Conservation (phyloP, 2,113 vertebrate species). For the Hippocampus abdominalis region DNA sequence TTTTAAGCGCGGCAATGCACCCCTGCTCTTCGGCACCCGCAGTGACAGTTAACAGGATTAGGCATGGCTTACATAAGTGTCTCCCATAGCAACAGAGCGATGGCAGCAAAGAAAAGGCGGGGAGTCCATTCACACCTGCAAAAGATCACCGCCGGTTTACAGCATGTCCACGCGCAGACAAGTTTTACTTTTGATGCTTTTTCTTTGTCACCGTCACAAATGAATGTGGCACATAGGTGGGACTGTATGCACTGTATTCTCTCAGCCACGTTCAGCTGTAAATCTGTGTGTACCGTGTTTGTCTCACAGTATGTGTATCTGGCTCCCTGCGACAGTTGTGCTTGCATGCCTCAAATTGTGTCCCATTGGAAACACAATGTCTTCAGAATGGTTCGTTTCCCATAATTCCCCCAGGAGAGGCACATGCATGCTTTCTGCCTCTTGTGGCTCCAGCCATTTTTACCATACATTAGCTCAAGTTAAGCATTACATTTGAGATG, state of each 20-base stretch:
- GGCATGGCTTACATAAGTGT: conserved; percentile 70
- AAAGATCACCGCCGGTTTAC: conserved; percentile 23
- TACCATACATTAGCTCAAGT: neutral
- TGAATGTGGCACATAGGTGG: neutral
- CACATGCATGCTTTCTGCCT: conserved; percentile 42
- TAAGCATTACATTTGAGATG: neutral
- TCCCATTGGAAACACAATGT: conserved; percentile 42
- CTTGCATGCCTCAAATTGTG: conserved; percentile 42
- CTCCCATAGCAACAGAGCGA: conserved; percentile 68
- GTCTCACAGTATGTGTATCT: neutral
- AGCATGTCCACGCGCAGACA: neutral
- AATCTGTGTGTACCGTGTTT: conserved; percentile 12
- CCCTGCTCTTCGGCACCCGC: conserved; percentile 41
- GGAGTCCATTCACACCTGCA: conserved; percentile 27
- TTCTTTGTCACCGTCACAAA: neutral
- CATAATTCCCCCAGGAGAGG: conserved; percentile 39
- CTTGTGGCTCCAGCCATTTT: conserved; percentile 15
- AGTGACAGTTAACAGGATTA: conserved; percentile 69
- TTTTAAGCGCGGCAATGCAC: conserved; percentile 25
- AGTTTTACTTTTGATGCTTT: neutral
- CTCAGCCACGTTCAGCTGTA: neutral
- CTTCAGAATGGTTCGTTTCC: conserved; percentile 56
- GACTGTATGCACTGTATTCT: neutral
- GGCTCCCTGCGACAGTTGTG: conserved; percentile 38
- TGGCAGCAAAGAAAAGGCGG: conserved; percentile 23